A percentile compares a stretch with the other conserved stretches of the same genome.
Conservation (phyloP, 2,797 vertebrate species). For the Synaphobranchus kaupii region DNA sequence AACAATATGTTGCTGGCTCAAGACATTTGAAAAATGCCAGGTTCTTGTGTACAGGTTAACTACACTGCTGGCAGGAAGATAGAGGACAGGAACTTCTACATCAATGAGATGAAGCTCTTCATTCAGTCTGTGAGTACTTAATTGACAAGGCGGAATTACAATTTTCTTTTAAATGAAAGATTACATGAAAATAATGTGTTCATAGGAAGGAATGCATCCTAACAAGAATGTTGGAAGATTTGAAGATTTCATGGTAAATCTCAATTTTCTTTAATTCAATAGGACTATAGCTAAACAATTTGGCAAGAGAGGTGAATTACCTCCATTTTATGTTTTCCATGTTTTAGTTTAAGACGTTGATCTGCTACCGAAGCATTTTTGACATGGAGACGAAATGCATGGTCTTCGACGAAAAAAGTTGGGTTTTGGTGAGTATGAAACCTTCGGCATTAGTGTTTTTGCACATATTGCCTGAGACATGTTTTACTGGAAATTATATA, state of each 20-base stretch:
- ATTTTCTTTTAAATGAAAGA: no score
- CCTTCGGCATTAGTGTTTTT: neutral
- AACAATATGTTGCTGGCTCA: neutral
- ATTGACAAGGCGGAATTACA: no score
- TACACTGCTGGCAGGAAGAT: conserved; percentile 49
- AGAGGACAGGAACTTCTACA: conserved; percentile 50
- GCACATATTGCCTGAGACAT: neutral
- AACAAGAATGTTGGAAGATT: no score
- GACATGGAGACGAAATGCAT: conserved; percentile 10
- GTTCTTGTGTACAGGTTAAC: conserved; percentile 60
- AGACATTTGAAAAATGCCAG: neutral
- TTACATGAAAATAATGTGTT: neutral
- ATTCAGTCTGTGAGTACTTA: rapidly evolving
- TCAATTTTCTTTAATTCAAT: neutral
- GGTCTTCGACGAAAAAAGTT: rapidly evolving
- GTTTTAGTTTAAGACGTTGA: neutral
- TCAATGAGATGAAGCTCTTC: neutral
- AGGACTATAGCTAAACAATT: neutral
- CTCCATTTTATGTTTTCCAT: conserved; percentile 24
- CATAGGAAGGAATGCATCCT: neutral
- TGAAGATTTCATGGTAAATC: neutral
- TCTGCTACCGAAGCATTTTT: conserved; percentile 40
- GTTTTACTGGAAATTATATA: neutral
- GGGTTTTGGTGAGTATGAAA: neutral
- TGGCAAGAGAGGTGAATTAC: neutral